Evolutionary conservation across 1,140 invertebrate species (phyloP).

Genomic region (Colletes latitarsis): DNA sequence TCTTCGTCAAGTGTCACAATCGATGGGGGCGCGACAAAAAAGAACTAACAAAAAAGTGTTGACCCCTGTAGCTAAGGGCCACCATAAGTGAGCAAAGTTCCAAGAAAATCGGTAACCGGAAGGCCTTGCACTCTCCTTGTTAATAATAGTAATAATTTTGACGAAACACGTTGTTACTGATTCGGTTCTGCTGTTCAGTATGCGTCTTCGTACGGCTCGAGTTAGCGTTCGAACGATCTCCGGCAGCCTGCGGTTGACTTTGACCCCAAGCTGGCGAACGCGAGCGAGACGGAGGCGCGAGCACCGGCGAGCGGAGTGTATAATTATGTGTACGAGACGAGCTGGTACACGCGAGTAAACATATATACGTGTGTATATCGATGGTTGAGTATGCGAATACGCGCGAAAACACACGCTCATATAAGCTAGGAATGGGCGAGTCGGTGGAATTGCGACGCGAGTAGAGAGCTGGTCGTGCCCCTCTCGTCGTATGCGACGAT

Average conservation of each 20-base stretch:
- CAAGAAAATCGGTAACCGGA: too few relatives aligned
- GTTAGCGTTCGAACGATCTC: background rate
- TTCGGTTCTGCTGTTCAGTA: background rate
- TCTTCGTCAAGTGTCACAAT: too few relatives aligned
- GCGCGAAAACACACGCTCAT: background rate
- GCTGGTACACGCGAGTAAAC: background rate
- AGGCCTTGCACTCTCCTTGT: too few relatives aligned
- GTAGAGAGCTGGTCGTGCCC: conserved; percentile 66
- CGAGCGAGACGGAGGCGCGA: conserved; percentile 29
- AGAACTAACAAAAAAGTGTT: too few relatives aligned
- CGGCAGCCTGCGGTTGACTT: conserved; percentile 54
- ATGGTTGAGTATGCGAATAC: background rate
- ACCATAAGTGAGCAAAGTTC: too few relatives aligned
- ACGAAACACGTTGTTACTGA: too few relatives aligned
- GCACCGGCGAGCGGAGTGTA: conserved; percentile 16
- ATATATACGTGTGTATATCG: background rate
- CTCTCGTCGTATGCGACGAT: conserved; percentile 65
- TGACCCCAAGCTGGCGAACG: conserved; percentile 55
- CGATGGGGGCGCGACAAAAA: too few relatives aligned
- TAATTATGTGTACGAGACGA: conserved; percentile 19
- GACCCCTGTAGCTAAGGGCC: too few relatives aligned
- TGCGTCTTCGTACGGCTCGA: background rate
- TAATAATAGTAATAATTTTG: too few relatives aligned
- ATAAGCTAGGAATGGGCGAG: background rate
- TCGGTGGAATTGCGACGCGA: conserved; percentile 59